Conservation (phyloP, 2,888 invertebrate genomes). For the Troides helena region DNA sequence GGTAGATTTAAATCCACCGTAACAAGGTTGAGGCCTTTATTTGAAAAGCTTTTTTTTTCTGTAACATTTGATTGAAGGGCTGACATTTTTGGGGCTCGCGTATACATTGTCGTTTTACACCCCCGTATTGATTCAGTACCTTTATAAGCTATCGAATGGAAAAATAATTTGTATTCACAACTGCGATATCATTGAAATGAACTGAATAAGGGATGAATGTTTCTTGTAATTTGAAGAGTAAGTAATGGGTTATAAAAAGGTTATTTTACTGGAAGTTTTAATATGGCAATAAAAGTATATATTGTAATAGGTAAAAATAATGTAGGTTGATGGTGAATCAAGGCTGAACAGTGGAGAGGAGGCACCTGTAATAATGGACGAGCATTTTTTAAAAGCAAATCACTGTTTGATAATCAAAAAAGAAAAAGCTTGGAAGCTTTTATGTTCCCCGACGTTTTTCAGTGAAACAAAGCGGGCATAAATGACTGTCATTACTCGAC, state of each 20-base stretch:
- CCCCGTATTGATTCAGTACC: constrained; percentile 5
- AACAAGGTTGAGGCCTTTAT: constrained; percentile 49
- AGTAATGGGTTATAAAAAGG: no score
- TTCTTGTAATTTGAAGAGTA: no score
- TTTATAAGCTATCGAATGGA: background rate
- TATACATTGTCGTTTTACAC: constrained; percentile 21
- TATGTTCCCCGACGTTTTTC: constrained; percentile 19
- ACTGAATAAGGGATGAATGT: no score
- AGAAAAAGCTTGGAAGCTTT: constrained; percentile 13
- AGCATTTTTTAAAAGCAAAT: constrained; percentile 39
- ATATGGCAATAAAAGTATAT: background rate
- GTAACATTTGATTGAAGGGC: constrained; percentile 25
- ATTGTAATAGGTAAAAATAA: constrained; percentile 1
- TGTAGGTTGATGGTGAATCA: constrained; percentile 20
- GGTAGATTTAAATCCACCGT: constrained; percentile 45
- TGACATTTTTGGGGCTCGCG: constrained; percentile 20
- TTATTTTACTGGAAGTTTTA: no score
- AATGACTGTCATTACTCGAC: constrained; percentile 58
- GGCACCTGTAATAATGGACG: constrained; percentile 33
- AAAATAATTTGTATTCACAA: background rate
- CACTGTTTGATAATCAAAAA: constrained; percentile 38
- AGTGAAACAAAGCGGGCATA: constrained; percentile 44
- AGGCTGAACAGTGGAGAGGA: constrained; percentile 23
- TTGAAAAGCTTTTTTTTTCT: constrained; percentile 41
- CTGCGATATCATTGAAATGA: background rate